Base-by-base conservation (phyloP, 1,140 invertebrate genomes). In the Heliconius congener region DNA sequence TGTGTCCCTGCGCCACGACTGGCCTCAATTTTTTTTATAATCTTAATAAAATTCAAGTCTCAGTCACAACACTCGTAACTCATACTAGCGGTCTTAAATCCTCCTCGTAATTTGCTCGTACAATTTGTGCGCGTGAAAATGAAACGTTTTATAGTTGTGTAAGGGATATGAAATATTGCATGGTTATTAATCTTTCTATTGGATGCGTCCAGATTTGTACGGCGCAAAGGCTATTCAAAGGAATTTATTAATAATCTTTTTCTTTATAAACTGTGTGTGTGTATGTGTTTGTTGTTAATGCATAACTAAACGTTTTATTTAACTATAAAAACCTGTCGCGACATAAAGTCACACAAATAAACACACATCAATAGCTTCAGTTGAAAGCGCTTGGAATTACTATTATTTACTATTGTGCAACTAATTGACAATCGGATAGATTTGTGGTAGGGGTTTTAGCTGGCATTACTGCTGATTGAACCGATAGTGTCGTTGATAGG, bases 371-470 rank as follows among this genome's bases (percentile, higher is more conserved):
- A 19, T 19, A 9, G 16, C 2, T 19, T 34, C 27, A 71, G 30
- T 72, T 71, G 52, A 50, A 19, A n/a, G 27, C 30, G 71, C 70
- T 34, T 18, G 23, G 30, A 23, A 37, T 77, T 71, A 16, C 37
- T 71, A 77, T 72, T 77, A 66, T 37, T 52, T 70, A 72, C 60
- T 66, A 66, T 77, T 77, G 70, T 71, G 42, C 50, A 71, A 77
- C 76, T 71, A 72, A 77, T 77, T 70, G 76, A 55, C 42, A 72
- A 72, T 19, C 70, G 27, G 55, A 27, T 77, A 77, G 76, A n/a
- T 77, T 39, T 72, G 76, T 66, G 76, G 76, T 55, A 16, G 50
- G 76, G 37, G 74, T 70, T 76, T 76, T 71, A 42, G 74, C 66
- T 71, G 23, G 37, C 42, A 23, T 71, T 76, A 76, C 27, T 76